Evolutionary conservation across 2,797 vertebrate species (phyloP), one percentile per base, ranked within the genome.

Genomic region (Falco naumanni): DNA sequence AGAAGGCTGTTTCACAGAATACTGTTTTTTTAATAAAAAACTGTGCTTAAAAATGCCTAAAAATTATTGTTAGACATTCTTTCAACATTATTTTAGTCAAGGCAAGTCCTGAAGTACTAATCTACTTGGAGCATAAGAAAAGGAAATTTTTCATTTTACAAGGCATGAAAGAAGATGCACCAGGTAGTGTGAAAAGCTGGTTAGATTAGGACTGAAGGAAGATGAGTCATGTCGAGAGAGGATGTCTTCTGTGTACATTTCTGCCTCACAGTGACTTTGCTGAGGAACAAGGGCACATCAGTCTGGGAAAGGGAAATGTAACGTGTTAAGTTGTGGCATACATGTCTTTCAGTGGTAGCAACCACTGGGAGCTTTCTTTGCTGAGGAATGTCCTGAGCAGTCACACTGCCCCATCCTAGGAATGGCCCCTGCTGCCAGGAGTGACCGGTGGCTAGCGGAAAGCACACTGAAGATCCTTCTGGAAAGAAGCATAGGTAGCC

Each of bases 321-420:
- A 59, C 0, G 0, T 20, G 19, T 28, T 74, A 0, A 0, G 7
- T 54, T 65, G 26, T 9, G 7, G 24, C 21, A 11, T 15, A n/a
- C 8, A 5, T 0, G 0, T 24, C 63, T 65, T 79, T 72, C 59
- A 66, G 21, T 39, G 20, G 18, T 11, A 78, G 26, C 41, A 89
- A 5, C 19, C 51, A 25, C 8, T 47, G 29, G 10, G 13, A 91
- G 19, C 33, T 87, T 74, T 43, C 51, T 51, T 66, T 3, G 0
- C 33, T 56, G 39, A 79, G 3, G 13, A 50, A 34, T 17, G 13
- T 82, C 20, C 60, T 29, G 17, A 41, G 11, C 4, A 47, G 43
- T 5, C 26, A 51, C 10, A 10, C 5, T 25, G 16, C 9, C 24
- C 28, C 24, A 6, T 50, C 34, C 56, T 84, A 19, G 3, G 13